Conservation (phyloP, 2,888 invertebrate genomes). For the Orthosia gothica region DNA sequence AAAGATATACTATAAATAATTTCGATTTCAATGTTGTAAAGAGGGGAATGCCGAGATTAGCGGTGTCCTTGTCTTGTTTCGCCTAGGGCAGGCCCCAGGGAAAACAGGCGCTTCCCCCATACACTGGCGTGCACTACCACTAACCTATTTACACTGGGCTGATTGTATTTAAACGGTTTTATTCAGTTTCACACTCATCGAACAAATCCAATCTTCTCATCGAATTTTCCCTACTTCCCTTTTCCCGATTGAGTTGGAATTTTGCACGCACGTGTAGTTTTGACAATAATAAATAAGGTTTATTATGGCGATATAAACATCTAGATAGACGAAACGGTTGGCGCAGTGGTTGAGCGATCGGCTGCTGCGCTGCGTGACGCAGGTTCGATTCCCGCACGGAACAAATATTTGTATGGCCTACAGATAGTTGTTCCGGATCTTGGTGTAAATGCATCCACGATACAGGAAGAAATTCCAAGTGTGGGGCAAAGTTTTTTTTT, state of each 20-base stretch:
- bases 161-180: conserved; percentile 22
- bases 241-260: neutral
- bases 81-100: neutral
- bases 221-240: neutral
- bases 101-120: neutral
- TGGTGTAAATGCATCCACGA: no score
- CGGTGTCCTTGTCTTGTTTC: neutral
- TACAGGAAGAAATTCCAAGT: no score
- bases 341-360: no score
- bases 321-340: no score
- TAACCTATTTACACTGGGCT: conserved; percentile 23
- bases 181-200: conserved; percentile 2
- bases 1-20: no score
- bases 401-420: no score
- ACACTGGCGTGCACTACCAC: neutral
- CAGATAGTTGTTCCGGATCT: no score
- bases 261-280: neutral
- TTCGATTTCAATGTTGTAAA: no score
- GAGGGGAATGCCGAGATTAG: neutral
- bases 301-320: neutral
- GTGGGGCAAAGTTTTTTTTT: no score
- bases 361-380: no score
- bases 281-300: neutral
- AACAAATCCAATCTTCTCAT: conserved; percentile 1
- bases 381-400: no score